A percentile compares a stretch with the other conserved stretches of the same genome.
These are phyloP conservation scores for Norana najaformis DNA, from an alignment of 2,888 invertebrate genomes.

Conservation along the genomic window DNA sequence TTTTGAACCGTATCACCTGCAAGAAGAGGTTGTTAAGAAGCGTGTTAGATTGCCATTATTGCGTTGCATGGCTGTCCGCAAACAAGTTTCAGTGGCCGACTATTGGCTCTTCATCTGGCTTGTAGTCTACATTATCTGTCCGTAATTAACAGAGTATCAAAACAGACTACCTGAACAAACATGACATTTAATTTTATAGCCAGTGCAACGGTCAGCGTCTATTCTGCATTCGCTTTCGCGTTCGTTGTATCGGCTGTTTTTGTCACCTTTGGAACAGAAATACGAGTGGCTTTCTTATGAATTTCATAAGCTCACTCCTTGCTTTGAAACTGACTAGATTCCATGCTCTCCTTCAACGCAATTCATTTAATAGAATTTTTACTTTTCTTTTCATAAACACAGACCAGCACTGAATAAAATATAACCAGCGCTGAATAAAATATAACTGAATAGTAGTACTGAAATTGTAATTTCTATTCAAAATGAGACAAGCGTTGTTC, in stretches of 20 bases:
- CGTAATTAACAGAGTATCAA: not conserved
- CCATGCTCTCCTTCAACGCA: not conserved
- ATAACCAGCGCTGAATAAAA: not conserved
- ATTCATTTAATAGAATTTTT: not conserved
- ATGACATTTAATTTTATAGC: not conserved
- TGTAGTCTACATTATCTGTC: not conserved
- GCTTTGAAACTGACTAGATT: not conserved
- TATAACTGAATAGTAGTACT: not conserved
- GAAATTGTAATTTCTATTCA: not conserved
- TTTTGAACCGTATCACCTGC: not conserved
- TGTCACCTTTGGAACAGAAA: not conserved
- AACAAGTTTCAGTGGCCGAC: conserved; percentile 13
- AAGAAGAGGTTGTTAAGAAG: not conserved
- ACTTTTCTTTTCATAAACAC: no score
- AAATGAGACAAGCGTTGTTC: not conserved
- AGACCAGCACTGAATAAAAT: no score
- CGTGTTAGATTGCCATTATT: not conserved
- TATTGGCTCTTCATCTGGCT: not conserved
- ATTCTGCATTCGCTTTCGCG: not conserved
- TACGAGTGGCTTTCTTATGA: not conserved
- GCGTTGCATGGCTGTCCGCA: not conserved
- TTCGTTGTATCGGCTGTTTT: not conserved
- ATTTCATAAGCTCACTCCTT: not conserved
- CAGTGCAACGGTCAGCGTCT: not conserved
- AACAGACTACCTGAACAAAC: no score